Percentiles rank a stretch among this genome's conserved stretches.
phyloP scores from a whole-genome alignment of 2,797 vertebrate species.

The Ispidina picta region DNA sequence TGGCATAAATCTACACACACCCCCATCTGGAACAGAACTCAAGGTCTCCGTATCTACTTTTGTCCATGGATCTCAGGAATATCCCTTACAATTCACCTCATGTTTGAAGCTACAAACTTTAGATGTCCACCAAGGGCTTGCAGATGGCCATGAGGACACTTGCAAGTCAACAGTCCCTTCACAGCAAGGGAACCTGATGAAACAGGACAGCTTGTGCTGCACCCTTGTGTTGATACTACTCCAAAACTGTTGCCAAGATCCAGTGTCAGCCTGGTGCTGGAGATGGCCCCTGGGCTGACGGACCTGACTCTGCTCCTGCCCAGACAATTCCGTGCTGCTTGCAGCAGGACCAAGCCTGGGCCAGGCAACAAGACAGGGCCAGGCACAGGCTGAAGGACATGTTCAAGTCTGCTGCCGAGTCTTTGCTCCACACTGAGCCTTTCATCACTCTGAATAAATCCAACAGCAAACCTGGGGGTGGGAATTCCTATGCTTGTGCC shows the following conservation, averaged over 20 bases:
- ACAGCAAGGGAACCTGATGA: background rate
- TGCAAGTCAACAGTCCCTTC: background rate
- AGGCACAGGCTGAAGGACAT: background rate
- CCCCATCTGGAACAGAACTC: background rate
- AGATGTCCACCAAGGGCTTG: background rate
- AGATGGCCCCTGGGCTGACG: background rate
- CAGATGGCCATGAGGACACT: background rate
- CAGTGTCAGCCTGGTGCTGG: background rate
- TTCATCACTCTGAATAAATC: conserved; percentile 43
- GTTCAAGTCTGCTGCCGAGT: background rate
- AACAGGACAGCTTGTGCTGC: background rate
- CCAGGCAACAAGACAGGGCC: background rate
- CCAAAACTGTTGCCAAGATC: background rate
- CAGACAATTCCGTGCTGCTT: background rate
- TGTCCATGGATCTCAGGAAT: background rate
- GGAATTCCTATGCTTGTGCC: conserved; percentile 22
- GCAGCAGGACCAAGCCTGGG: background rate
- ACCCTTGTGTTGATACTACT: background rate
- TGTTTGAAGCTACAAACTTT: background rate
- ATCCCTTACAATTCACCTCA: background rate
- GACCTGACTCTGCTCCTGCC: background rate
- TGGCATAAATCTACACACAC: background rate
- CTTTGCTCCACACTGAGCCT: background rate
- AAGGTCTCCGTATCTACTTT: background rate
- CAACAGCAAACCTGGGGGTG: conserved; percentile 38